Evolutionary conservation across 2,113 vertebrate genomes (phyloP).

Genomic region (Chaetodon trifascialis): DNA sequence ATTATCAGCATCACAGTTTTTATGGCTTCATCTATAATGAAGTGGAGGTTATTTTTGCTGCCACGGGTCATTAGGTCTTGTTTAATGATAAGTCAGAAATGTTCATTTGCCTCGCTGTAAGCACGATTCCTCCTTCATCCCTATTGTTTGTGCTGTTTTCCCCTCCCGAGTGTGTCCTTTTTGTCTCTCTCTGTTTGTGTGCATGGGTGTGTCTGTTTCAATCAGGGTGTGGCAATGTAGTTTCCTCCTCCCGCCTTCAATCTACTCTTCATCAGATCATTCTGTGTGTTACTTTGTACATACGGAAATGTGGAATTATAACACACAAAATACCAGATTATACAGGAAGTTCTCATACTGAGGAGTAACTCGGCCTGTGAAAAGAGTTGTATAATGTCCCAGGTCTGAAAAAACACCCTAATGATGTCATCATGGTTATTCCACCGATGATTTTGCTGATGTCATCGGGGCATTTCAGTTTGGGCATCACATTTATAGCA

Average conservation of each 20-base stretch:
- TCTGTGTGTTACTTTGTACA: too few species aligned
- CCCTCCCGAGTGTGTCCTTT: too few species aligned
- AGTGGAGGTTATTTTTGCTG: background rate
- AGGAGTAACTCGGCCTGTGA: background rate
- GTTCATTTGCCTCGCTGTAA: background rate
- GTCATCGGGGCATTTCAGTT: too few species aligned
- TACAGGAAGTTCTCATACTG: rapidly evolving
- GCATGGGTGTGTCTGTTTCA: too few species aligned
- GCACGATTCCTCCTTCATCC: too few species aligned
- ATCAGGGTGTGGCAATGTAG: too few species aligned
- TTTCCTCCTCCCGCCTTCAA: too few species aligned
- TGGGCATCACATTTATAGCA: too few species aligned
- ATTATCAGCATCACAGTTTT: background rate
- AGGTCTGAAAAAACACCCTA: background rate
- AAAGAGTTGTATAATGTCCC: background rate
- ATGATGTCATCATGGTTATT: background rate
- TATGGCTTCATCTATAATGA: background rate
- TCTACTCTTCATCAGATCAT: too few species aligned
- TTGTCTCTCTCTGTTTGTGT: too few species aligned
- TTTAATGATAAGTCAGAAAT: background rate
- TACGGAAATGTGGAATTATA: background rate
- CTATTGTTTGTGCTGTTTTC: too few species aligned
- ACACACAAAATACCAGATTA: background rate
- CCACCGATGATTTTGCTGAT: background rate
- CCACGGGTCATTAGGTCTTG: background rate